These are phyloP conservation scores for Isurus oxyrinchus DNA, from an alignment of 2,113 vertebrate species.

Conservation along the genomic window DNA sequence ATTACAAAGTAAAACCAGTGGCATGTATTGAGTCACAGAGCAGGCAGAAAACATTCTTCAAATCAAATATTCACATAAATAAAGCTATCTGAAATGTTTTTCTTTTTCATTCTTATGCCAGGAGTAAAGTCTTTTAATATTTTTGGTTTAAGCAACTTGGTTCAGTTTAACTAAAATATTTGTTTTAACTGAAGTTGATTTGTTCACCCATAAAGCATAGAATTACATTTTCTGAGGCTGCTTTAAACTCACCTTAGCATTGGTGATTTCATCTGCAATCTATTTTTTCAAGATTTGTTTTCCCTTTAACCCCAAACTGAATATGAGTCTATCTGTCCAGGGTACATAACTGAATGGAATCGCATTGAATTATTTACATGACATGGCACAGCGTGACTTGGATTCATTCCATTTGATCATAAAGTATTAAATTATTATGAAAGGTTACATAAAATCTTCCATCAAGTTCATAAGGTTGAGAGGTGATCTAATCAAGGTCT, in stretches of 20 bases:
- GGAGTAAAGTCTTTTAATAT: background rate
- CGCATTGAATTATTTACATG: background rate
- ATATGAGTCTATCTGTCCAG: background rate
- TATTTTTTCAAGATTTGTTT: background rate
- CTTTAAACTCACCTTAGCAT: background rate
- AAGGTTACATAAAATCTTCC: background rate
- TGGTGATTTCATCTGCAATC: background rate
- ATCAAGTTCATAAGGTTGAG: background rate
- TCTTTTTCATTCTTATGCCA: background rate
- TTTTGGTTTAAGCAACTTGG: background rate
- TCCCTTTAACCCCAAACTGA: background rate
- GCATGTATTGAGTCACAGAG: background rate
- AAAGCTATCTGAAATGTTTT: background rate
- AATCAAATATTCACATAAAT: background rate
- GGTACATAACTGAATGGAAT: background rate
- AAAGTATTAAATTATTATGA: no score
- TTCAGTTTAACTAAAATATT: background rate
- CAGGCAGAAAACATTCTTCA: background rate
- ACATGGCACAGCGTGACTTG: background rate
- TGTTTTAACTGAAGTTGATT: background rate
- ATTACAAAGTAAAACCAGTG: background rate
- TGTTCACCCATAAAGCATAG: background rate
- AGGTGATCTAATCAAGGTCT: background rate
- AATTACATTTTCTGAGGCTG: background rate
- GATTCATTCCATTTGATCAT: background rate